Percentiles rank a stretch among this genome's conserved stretches.
phyloP scores from a whole-genome alignment of 2,797 vertebrate genomes.

The Eospalax fontanierii region DNA sequence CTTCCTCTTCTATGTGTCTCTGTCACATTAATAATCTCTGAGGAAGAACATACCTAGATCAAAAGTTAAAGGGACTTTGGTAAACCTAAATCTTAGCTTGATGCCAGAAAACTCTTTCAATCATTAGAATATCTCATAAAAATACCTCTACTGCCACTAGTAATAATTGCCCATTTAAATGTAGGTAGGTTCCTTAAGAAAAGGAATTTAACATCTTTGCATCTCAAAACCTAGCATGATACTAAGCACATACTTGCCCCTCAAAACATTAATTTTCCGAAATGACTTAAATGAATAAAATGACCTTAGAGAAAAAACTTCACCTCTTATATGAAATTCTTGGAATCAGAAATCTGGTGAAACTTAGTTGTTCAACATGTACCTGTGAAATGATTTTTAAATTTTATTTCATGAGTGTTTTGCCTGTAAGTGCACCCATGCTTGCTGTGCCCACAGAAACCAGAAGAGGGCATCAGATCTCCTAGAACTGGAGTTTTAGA shows the following conservation, averaged over 20 bases:
- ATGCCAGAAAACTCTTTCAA: neutral
- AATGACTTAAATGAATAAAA: neutral
- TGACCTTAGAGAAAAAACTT: constrained; percentile 19
- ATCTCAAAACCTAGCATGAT: neutral
- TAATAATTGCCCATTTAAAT: neutral
- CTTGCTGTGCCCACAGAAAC: too few species aligned
- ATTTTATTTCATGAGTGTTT: too few species aligned
- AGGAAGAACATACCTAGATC: neutral
- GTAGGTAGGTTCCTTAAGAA: neutral
- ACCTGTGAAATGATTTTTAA: neutral
- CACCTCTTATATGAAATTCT: neutral
- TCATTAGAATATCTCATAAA: neutral
- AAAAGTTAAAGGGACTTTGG: neutral
- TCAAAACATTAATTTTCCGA: neutral
- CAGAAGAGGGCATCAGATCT: too few species aligned
- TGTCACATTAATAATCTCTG: neutral
- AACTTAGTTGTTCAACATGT: neutral
- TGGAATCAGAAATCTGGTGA: neutral
- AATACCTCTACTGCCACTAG: neutral
- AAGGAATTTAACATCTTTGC: neutral
- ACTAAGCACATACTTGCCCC: neutral
- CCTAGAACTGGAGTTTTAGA: too few species aligned
- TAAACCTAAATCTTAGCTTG: neutral
- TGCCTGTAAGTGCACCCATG: too few species aligned
- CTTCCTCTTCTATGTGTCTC: neutral